These are phyloP conservation scores for Dasyornis broadbenti DNA, from an alignment of 2,113 vertebrate genomes.

Conservation along the genomic window DNA sequence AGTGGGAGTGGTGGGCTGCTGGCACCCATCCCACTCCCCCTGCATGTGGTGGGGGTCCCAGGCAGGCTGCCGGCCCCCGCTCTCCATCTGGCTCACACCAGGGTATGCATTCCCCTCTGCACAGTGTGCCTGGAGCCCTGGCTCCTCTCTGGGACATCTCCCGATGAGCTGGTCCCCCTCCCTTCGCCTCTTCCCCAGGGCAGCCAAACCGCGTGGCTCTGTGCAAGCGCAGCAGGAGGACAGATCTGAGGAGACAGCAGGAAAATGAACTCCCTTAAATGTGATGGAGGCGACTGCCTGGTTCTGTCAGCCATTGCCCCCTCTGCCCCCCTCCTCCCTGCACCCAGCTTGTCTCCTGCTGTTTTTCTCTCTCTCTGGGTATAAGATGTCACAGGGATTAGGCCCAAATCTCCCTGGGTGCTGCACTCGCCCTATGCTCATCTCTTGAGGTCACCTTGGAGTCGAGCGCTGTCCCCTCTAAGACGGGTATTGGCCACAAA, in stretches of 20 bases:
- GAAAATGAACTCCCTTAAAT: constrained; percentile 48
- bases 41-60: rapidly evolving
- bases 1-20: not conserved
- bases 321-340: not conserved
- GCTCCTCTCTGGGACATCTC: not conserved
- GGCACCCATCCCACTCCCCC: not conserved
- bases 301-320: not conserved
- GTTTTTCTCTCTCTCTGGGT: constrained; percentile 10
- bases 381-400: constrained; percentile 32
- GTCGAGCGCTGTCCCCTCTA: not conserved
- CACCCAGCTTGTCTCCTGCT: not conserved
- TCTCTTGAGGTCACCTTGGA: constrained; percentile 10
- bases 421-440: not conserved
- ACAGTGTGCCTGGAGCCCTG: not conserved
- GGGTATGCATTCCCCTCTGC: not conserved
- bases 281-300: constrained; percentile 17
- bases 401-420: not conserved
- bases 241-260: constrained; percentile 60
- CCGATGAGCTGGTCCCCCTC: not conserved
- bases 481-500: not conserved
- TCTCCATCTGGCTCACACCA: not conserved
- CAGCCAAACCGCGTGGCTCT: not conserved
- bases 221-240: not conserved
- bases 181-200: not conserved
- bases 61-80: not conserved